phyloP scores from a whole-genome alignment of 2,888 invertebrate genomes.

The Lapara coniferarum region DNA sequence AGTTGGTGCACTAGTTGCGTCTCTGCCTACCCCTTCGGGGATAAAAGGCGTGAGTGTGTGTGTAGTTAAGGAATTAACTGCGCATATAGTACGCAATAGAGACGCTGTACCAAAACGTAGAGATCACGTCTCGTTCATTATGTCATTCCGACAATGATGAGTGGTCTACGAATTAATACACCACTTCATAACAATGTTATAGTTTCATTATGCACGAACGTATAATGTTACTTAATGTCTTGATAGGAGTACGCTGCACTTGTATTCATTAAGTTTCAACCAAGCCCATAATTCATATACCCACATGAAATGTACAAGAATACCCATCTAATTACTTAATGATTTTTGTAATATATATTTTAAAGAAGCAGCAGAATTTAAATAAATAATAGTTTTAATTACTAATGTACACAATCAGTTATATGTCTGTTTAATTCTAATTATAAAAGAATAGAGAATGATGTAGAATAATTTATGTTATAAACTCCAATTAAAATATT shows the following conservation, averaged over 20 bases:
- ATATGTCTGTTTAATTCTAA: no score
- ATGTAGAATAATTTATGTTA: no score
- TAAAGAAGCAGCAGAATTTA: background rate
- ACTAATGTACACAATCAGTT: no score
- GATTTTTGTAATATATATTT: no score
- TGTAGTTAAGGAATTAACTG: conserved; percentile 51
- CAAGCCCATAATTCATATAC: background rate
- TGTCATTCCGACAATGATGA: conserved; percentile 32
- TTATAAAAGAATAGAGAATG: no score
- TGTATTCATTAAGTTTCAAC: conserved; percentile 1
- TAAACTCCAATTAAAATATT: no score
- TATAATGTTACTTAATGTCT: background rate
- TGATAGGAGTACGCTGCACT: background rate
- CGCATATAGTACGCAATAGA: conserved; percentile 32
- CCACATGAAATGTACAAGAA: background rate
- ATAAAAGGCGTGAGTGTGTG: no score
- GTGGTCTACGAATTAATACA: background rate
- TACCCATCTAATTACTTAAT: background rate
- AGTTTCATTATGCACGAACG: conserved; percentile 4
- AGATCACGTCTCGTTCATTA: conserved; percentile 17
- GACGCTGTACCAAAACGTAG: background rate
- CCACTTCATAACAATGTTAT: conserved; percentile 3
- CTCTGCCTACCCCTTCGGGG: no score
- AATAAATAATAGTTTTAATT: background rate
- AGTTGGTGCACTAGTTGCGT: no score